Evolutionary conservation across 2,888 invertebrate genomes (phyloP).

Genomic region (Callinectes sapidus): DNA sequence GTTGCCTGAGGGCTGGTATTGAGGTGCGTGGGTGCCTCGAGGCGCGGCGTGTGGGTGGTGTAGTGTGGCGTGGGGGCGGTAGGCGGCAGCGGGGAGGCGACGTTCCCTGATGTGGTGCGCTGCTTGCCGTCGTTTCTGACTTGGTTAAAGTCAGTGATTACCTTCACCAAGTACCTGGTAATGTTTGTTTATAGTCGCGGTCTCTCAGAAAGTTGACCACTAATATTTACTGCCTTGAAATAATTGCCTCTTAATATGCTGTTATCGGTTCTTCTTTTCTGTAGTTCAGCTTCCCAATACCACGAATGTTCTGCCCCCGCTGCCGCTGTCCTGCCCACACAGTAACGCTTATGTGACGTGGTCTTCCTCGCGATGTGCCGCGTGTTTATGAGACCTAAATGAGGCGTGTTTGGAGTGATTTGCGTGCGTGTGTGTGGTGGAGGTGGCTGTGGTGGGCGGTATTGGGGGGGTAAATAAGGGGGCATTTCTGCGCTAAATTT

Average conservation of each 20-base stretch:
- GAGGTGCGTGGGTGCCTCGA: neutral
- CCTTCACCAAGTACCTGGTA: slow-evolving; percentile 11
- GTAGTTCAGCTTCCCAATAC: slow-evolving; percentile 6
- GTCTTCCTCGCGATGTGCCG: neutral
- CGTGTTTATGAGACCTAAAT: neutral
- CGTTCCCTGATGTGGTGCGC: neutral
- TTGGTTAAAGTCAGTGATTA: slow-evolving; percentile 27
- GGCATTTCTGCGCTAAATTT: too few species aligned
- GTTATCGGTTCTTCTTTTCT: neutral
- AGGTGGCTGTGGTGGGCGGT: too few species aligned
- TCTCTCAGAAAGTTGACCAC: slow-evolving; percentile 15
- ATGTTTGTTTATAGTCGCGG: slow-evolving; percentile 28
- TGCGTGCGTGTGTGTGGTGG: too few species aligned
- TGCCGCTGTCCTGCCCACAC: neutral
- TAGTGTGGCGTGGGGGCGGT: neutral
- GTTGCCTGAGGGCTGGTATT: neutral
- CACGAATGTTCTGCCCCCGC: neutral
- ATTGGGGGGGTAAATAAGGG: too few species aligned
- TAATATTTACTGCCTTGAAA: slow-evolving; percentile 34
- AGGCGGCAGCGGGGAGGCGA: neutral
- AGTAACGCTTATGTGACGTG: neutral
- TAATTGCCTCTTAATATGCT: slow-evolving; percentile 17
- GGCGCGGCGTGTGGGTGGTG: neutral
- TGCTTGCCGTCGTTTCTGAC: slow-evolving; percentile 29
- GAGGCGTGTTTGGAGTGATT: too few species aligned